A percentile compares a stretch with the other conserved stretches of the same genome.
Evolutionary conservation across 2,888 invertebrate genomes (phyloP).

Genomic region (Dicycla oo): DNA sequence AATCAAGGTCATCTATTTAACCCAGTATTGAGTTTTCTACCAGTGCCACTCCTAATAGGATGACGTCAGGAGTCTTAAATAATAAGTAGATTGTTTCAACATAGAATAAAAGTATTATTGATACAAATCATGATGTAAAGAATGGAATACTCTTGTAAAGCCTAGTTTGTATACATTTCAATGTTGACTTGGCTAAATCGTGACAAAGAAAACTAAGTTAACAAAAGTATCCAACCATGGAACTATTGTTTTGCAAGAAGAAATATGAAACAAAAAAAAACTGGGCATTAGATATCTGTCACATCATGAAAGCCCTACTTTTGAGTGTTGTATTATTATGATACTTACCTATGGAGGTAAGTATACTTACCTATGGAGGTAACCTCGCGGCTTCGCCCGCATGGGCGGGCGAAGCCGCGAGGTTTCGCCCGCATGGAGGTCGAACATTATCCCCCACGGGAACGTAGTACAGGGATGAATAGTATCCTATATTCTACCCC

Average conservation of each 20-base stretch:
- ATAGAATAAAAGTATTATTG: background rate
- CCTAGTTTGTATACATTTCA: background rate
- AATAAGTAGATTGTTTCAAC: constrained; percentile 34
- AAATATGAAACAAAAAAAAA: background rate
- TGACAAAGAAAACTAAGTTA: constrained; percentile 8
- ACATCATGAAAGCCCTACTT: background rate
- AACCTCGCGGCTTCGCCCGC: too few species aligned
- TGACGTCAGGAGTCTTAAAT: constrained; percentile 23
- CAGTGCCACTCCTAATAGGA: background rate
- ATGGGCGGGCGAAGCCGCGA: too few species aligned
- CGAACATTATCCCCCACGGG: too few species aligned
- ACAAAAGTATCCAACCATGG: constrained; percentile 14
- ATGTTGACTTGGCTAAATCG: constrained; percentile 20
- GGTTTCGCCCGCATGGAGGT: too few species aligned
- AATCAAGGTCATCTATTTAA: constrained; percentile 22
- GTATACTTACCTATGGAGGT: too few species aligned
- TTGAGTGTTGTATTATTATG: background rate
- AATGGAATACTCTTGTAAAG: background rate
- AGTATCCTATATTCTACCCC: too few species aligned
- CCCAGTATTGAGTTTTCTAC: background rate
- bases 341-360: too few species aligned
- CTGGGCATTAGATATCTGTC: background rate
- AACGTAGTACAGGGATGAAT: too few species aligned
- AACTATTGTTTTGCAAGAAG: background rate
- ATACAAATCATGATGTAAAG: constrained; percentile 10